Conservation (phyloP, 2,797 vertebrate genomes). For the Anguilla megastoma region DNA sequence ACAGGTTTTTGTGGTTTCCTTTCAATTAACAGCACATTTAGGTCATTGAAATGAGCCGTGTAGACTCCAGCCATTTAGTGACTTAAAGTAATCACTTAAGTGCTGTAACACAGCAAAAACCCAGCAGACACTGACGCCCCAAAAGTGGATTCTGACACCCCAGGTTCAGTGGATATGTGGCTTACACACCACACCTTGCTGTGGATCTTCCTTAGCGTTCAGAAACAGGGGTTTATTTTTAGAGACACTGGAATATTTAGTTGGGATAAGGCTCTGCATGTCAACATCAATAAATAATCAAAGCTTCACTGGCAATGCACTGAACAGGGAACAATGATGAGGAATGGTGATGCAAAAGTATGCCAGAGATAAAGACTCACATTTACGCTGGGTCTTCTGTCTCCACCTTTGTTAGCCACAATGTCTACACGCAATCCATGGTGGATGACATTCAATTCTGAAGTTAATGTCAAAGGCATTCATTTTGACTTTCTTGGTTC, state of each 20-base stretch:
- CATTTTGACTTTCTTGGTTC: neutral
- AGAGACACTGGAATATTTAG: conserved; percentile 23
- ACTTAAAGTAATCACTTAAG: neutral
- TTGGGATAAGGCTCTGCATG: neutral
- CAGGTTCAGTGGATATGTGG: neutral
- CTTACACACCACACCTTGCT: neutral
- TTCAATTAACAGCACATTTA: neutral
- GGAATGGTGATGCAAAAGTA: neutral
- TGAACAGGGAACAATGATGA: neutral
- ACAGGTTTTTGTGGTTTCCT: neutral
- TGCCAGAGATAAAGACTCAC: neutral
- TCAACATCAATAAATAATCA: conserved; percentile 21
- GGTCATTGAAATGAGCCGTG: neutral
- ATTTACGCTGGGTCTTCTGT: neutral
- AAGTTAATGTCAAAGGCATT: neutral
- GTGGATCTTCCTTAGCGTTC: neutral
- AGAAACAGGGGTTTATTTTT: conserved; percentile 10
- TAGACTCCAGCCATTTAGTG: neutral
- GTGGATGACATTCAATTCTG: neutral
- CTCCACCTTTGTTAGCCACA: neutral
- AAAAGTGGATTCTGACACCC: neutral
- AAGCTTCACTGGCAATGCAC: conserved; percentile 9
- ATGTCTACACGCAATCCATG: neutral
- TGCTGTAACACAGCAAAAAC: neutral
- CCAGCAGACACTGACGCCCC: neutral